Base-by-base conservation (phyloP, 1,140 invertebrate species). In the Trypoxylus dichotomus region DNA sequence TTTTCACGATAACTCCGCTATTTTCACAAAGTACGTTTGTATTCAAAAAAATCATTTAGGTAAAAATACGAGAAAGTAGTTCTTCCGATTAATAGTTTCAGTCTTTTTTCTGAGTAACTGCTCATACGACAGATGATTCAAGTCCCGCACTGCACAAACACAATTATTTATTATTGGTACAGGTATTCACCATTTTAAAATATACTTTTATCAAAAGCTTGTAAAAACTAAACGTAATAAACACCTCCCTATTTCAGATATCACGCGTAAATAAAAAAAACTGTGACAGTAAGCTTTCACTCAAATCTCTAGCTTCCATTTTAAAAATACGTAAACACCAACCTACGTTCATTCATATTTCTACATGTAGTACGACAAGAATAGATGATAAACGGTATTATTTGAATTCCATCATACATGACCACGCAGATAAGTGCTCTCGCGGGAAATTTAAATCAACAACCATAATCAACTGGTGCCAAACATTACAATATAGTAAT, bases 261-360 rank as follows among this genome's bases (percentile, higher is more conserved):
- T 77, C 76, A 77, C 76, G 79, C 27, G 79, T 79, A 81, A 81
- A 81, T 81, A 79, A 81, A 81, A 81, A 76, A 74, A 63, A 47
- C 8, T 63, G 74, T 79, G 79, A 79, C 75, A 81, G 77, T 42
- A 76, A 76, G 77, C 74, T 54, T 73, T 74, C 79, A 77, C 76
- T 79, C 76, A 73, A n/a, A 32, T 24, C 25, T 73, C 71, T 37
- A 73, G 71, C 71, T 73, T 73, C 71, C 71, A 73, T 73, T 73
- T 73, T 73, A 73, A 73, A 73, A 73, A 73, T 42, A 37, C n/a
- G 11, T 42, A 42, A 73, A 42, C 71, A 73, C 71, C 29, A 27
- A 73, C 71, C 29, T 37, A 73, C 71, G 71, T 73, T 37, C 37
- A 63, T 63, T 63, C 60, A 27, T 63, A 63, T 19, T 27, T 27